Evolutionary conservation across 2,888 invertebrate genomes (phyloP).

Genomic region (Sisyra terminalis): DNA sequence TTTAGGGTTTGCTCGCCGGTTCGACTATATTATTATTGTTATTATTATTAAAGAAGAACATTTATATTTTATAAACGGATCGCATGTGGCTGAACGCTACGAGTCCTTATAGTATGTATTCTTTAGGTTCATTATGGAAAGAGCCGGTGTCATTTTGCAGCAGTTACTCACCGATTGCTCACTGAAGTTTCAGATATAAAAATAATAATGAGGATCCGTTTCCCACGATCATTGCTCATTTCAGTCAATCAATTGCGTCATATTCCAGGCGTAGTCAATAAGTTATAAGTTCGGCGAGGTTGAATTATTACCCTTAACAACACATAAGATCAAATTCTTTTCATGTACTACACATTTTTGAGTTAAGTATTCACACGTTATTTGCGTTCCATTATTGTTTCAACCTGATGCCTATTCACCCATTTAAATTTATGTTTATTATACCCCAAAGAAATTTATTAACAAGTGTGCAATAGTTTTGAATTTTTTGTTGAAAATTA

Average conservation of each 20-base stretch:
- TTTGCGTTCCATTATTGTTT: background rate
- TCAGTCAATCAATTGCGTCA: no score
- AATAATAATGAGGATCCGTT: conserved; percentile 1
- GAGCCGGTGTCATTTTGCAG: conserved; percentile 1
- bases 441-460: no score
- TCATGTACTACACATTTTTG: background rate
- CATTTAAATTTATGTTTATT: no score
- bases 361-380: background rate
- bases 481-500: no score
- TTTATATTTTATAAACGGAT: background rate
- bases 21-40: background rate
- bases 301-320: background rate
- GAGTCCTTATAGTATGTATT: background rate
- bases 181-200: background rate
- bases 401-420: no score
- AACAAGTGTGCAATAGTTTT: no score
- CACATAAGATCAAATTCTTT: background rate
- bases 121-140: background rate
- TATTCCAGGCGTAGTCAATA: no score
- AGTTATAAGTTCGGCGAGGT: no score
- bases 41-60: background rate
- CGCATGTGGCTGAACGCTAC: background rate
- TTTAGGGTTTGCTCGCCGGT: background rate
- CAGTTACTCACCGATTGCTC: conserved; percentile 3
- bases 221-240: conserved; percentile 1